Evolutionary conservation across 2,797 vertebrate genomes (phyloP), one percentile per base, ranked within the genome.

Genomic region (Neostethus bicornis): DNA sequence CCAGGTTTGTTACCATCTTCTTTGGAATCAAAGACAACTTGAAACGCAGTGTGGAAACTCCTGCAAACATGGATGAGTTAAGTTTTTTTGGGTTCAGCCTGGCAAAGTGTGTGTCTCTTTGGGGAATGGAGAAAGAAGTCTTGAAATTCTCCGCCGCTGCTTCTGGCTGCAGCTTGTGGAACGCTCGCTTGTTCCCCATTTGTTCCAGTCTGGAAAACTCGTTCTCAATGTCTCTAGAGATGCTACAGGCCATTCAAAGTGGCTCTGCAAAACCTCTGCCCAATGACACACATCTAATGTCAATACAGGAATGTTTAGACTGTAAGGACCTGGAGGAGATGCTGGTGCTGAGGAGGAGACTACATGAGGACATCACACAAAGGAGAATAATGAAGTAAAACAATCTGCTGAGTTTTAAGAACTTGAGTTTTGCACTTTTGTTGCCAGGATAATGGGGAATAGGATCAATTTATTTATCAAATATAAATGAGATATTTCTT

Each of bases 281-380:
- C 25, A 77, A 60, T 42, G 68, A 70, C 51, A 79, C 73, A 5
- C 51, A 64, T 47, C 85, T 92, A 7, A 41, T 96, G 29, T 99
- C 97, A 2, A 83, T 97, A 75, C 91, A 96, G 25, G 94, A 98
- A 82, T 89, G 93, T 75, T 87, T 98, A 41, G 1, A 74, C 42
- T 74, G 62, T 66, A 98, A 98, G 84, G 92, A 96, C 53, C 85
- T 95, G 49, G 81, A 90, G 72, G 90, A 92, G 66, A 98, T 97
- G 95, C 32, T 96, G 66, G 80, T 56, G 56, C 94, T 96, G n/a
- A 94, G 96, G 73, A 91, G 85, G 44, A 71, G 82, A 47, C 90
- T 96, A n/a, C 83, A 88, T 70, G 61, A 91, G 16, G 92, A 95
- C 73, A 92, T 98, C 63, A 23, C 25, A 61, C 47, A 77, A 46